Evolutionary conservation across 2,113 vertebrate species (phyloP).

Genomic region (Onychostruthus taczanowskii): DNA sequence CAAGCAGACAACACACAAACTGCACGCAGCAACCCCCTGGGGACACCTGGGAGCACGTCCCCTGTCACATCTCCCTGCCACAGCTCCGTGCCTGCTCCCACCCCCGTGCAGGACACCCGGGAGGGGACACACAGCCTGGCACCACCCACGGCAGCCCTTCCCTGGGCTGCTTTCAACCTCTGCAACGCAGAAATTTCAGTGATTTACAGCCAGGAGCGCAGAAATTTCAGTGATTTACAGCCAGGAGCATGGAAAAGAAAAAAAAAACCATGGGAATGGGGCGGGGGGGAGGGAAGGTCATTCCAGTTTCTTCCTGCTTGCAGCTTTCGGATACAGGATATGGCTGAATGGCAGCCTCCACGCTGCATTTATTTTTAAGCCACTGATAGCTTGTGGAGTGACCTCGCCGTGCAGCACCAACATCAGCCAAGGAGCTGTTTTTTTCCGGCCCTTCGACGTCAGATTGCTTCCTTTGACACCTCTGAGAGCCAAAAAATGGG

Average conservation of each 20-base stretch:
- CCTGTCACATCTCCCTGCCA: neutral
- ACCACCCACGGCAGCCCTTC: rapidly evolving
- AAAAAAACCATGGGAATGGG: neutral
- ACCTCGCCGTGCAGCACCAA: conserved; percentile 40
- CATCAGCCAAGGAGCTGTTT: conserved; percentile 63
- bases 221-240: neutral
- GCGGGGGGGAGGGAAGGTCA: neutral
- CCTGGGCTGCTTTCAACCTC: neutral
- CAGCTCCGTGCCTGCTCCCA: rapidly evolving
- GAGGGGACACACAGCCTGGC: neutral
- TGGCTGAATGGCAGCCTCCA: conserved; percentile 58
- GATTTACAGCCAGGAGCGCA: neutral
- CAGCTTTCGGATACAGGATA: conserved; percentile 60
- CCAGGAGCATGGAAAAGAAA: neutral
- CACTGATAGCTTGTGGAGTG: conserved; percentile 54
- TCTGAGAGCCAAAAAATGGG: conserved; percentile 68
- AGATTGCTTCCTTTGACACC: conserved; percentile 76
- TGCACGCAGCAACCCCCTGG: neutral
- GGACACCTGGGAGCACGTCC: neutral
- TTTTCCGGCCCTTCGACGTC: conserved; percentile 63
- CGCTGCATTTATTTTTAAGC: conserved; percentile 60
- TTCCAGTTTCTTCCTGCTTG: conserved; percentile 39
- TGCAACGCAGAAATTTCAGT: neutral
- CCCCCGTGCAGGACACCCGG: rapidly evolving
- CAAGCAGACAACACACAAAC: neutral